Evolutionary conservation across 2,113 vertebrate species (phyloP).

Genomic region (Gallinago jamesoni): DNA sequence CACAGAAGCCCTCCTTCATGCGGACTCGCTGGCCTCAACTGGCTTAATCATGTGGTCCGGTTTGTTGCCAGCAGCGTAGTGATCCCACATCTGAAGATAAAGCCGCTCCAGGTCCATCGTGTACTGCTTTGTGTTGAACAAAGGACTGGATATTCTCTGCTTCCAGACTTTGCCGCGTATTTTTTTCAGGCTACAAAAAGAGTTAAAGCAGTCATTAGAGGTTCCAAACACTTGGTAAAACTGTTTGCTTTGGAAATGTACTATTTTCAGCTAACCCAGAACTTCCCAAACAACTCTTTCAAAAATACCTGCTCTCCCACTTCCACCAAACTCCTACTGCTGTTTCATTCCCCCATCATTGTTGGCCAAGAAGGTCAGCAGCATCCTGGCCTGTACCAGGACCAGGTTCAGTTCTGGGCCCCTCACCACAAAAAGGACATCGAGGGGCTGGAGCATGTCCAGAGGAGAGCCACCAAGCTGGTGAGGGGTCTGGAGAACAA

Average conservation of each 20-base stretch:
- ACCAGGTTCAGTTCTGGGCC: too few relatives aligned
- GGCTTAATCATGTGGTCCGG: conserved; percentile 91
- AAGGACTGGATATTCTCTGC: conserved; percentile 95
- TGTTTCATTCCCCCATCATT: neutral
- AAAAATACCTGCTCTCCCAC: neutral
- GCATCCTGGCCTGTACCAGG: too few relatives aligned
- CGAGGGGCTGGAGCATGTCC: too few relatives aligned
- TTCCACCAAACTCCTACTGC: neutral
- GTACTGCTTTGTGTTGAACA: conserved; percentile 99
- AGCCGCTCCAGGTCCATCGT: conserved; percentile 93
- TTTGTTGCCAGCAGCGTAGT: conserved; percentile 87
- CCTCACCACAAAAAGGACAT: too few relatives aligned
- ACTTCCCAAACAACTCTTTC: neutral
- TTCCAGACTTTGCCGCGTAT: conserved; percentile 95
- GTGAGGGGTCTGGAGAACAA: too few relatives aligned
- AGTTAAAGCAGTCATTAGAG: neutral
- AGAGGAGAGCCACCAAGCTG: too few relatives aligned
- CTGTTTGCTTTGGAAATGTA: neutral
- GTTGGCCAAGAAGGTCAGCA: too few relatives aligned
- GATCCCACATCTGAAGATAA: conserved; percentile 98
- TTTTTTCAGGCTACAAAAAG: conserved; percentile 88
- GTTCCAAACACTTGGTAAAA: neutral
- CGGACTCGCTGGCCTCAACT: conserved; percentile 86
- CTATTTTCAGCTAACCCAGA: neutral
- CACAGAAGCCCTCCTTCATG: conserved; percentile 71